Conservation (phyloP, 1,140 invertebrate genomes). For the Phocides pigmalion region DNA sequence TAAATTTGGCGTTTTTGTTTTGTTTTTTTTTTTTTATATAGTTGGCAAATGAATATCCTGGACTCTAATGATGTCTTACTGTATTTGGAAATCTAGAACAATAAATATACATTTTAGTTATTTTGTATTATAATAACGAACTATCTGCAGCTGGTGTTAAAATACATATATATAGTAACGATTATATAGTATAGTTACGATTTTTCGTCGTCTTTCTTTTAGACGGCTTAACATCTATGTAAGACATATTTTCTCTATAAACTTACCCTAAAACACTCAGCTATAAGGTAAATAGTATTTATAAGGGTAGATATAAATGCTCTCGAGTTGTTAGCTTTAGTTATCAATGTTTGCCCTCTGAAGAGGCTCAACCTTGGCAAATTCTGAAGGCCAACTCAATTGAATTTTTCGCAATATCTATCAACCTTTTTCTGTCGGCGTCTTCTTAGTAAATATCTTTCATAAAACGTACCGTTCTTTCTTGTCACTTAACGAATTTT, state of each 20-base stretch:
- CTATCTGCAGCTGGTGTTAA: too few species aligned
- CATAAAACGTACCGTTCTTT: background rate
- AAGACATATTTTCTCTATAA: slow-evolving; percentile 9
- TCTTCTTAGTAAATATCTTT: background rate
- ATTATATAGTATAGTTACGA: too few species aligned
- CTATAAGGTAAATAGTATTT: slow-evolving; percentile 19
- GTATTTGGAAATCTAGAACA: too few species aligned
- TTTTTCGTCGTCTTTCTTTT: too few species aligned
- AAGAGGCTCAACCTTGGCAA: slow-evolving; percentile 55
- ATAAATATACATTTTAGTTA: too few species aligned
- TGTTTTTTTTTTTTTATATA: too few species aligned
- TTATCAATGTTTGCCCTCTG: slow-evolving; percentile 57
- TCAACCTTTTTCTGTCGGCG: background rate
- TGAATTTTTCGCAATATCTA: slow-evolving; percentile 9
- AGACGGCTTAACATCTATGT: too few species aligned
- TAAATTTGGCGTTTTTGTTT: too few species aligned
- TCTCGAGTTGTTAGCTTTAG: slow-evolving; percentile 51
- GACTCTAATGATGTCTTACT: too few species aligned
- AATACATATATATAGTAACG: too few species aligned
- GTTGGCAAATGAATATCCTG: too few species aligned
- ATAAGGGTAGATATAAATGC: slow-evolving; percentile 30
- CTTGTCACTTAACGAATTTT: background rate
- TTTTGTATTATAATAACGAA: too few species aligned
- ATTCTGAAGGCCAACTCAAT: slow-evolving; percentile 17
- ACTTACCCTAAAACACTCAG: slow-evolving; percentile 8